Evolutionary conservation across 2,888 invertebrate genomes (phyloP), one percentile per base, ranked within the genome.

Genomic region (Callimorpha dominula): DNA sequence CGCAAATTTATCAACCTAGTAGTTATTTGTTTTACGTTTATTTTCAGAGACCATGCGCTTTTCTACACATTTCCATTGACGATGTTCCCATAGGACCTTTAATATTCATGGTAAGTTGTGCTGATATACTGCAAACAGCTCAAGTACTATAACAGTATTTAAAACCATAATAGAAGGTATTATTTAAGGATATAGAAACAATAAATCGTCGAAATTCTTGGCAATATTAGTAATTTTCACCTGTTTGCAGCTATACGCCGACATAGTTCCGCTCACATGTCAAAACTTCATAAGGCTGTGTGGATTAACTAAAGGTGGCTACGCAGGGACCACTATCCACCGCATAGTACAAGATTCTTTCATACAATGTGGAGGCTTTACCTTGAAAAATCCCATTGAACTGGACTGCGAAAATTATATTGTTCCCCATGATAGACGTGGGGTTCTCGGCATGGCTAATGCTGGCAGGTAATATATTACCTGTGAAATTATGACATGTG

Each of bases 361-460:
- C 97, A 96, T 97, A 54, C 97, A 97, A 87, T 96, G 97, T 71
- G 97, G 97, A 52, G 96, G 96, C 1, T 96, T 87, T 77, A 91
- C 92, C 3, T 80, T 96, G 31, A 92, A 95, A 77, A 88, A 88
- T 49, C 20, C n/a, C 50, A 85, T 87, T 0, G 86, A 89, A 0
- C 90, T 96, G 84, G 90, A 93, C 17, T 97, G 97, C 86, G 98
- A 98, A 90, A 97, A 97, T 82, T 97, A 97, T 88, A 95, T 96
- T 15, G 91, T 97, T 40, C 96, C 96, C 1, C 97, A 97, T 85
- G 96, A 97, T 82, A 94, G 96, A 84, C 94, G 97, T 71, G 98
- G 98, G 0, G 96, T 97, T n/a, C 90, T 98, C 17, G 97, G 97
- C 40, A 97, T 97, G 97, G 97, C 97, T 71, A 97, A 97, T 87